phyloP scores from a whole-genome alignment of 2,113 vertebrate species.

The Propithecus coquereli region DNA sequence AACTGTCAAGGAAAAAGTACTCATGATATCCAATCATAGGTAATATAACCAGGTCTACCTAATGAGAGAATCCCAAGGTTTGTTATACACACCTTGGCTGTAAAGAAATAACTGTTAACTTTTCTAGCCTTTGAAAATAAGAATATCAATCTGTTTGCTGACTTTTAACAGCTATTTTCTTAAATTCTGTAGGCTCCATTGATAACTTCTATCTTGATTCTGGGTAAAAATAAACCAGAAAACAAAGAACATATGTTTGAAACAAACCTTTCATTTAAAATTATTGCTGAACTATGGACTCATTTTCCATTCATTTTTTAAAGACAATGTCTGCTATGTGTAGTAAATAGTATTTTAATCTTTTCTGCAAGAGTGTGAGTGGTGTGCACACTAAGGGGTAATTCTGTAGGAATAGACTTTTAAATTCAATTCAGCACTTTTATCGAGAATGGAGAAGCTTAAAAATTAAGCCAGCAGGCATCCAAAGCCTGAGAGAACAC shows the following conservation, averaged over 20 bases:
- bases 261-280: constrained; percentile 61
- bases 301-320: constrained; percentile 61
- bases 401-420: constrained; percentile 70
- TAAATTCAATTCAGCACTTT: constrained; percentile 75
- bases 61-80: constrained; percentile 17
- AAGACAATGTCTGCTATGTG: constrained; percentile 56
- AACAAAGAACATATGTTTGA: not conserved
- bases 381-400: constrained; percentile 64
- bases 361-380: constrained; percentile 57
- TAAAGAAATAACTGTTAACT: not conserved
- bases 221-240: constrained; percentile 38
- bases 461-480: constrained; percentile 71
- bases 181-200: not conserved
- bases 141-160: not conserved
- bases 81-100: not conserved
- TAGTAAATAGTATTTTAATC: constrained; percentile 72
- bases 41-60: not conserved
- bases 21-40: not conserved
- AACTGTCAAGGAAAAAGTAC: not conserved
- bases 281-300: constrained; percentile 54
- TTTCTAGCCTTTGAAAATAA: constrained; percentile 41
- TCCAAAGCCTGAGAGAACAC: constrained; percentile 70
- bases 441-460: constrained; percentile 61
- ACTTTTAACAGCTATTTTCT: constrained; percentile 35
- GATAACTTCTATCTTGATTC: constrained; percentile 4